Conservation (phyloP, 2,888 invertebrate genomes). For the Synanthedon tipuliformis region DNA sequence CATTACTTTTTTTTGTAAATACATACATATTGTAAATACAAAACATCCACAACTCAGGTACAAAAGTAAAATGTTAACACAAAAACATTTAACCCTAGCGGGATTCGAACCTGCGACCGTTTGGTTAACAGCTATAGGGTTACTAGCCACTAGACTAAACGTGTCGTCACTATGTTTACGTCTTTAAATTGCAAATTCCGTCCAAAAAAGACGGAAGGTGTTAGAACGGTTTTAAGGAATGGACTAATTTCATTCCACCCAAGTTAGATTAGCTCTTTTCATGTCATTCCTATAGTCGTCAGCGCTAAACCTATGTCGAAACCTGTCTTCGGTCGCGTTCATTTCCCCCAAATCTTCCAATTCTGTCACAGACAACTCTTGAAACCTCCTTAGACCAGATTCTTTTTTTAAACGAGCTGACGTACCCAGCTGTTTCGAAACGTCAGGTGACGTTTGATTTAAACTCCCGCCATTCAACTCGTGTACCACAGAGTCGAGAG, state of each 20-base stretch:
- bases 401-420: conserved; percentile 23
- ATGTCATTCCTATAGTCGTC: conserved; percentile 44
- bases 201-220: no score
- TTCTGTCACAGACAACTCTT: conserved; percentile 37
- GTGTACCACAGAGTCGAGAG: conserved; percentile 42
- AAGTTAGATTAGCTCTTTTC: conserved; percentile 25
- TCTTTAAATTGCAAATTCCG: no score
- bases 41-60: no score
- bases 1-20: no score
- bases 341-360: conserved; percentile 42
- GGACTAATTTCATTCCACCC: conserved; percentile 38
- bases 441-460: conserved; percentile 6
- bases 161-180: no score
- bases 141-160: no score
- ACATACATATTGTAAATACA: no score
- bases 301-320: conserved; percentile 40
- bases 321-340: conserved; percentile 44
- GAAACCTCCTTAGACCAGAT: conserved; percentile 41
- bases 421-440: conserved; percentile 2
- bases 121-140: no score
- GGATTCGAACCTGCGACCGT: no score
- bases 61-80: no score
- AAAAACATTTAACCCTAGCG: no score
- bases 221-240: not conserved
- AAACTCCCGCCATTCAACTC: conserved; percentile 27